Evolutionary conservation across 1,140 invertebrate genomes (phyloP).

Genomic region (Drosophila sproati): DNA sequence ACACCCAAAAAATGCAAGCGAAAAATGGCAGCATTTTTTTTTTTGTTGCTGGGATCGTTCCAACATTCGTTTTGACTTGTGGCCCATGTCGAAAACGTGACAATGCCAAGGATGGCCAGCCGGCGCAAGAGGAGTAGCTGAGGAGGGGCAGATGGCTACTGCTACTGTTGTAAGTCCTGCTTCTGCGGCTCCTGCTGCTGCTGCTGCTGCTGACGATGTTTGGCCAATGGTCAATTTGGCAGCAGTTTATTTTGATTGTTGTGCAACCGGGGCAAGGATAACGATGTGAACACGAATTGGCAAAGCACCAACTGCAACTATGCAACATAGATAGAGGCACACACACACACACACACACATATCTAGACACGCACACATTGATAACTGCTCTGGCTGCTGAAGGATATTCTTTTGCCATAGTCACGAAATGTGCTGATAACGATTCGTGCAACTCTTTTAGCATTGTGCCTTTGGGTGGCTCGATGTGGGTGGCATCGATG

Average conservation of each 20-base stretch:
- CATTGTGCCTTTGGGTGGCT: neutral
- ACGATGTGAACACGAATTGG: constrained; percentile 74
- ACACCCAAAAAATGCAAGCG: constrained; percentile 37
- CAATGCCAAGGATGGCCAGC: constrained; percentile 49
- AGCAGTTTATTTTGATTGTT: constrained; percentile 84
- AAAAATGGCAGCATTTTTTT: constrained; percentile 33
- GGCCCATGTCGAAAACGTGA: constrained; percentile 60
- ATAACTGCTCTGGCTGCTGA: neutral
- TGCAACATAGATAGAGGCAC: neutral
- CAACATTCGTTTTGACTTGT: constrained; percentile 48
- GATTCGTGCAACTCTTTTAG: constrained; percentile 33
- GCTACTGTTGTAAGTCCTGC: neutral
- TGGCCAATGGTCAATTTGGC: constrained; percentile 84
- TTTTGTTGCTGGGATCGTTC: constrained; percentile 13
- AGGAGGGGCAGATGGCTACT: neutral
- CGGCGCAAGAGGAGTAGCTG: neutral
- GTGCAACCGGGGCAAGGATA: constrained; percentile 79
- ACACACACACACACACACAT: neutral
- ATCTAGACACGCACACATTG: neutral
- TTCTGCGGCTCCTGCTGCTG: neutral
- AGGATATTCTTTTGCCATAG: constrained; percentile 57
- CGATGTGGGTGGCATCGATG: constrained; percentile 16
- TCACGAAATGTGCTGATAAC: constrained; percentile 73
- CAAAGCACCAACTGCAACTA: constrained; percentile 50
- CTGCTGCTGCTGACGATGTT: constrained; percentile 65